Evolutionary conservation across 2,888 invertebrate genomes (phyloP), one percentile per base, ranked within the genome.

Genomic region (Apotomis betuletana): DNA sequence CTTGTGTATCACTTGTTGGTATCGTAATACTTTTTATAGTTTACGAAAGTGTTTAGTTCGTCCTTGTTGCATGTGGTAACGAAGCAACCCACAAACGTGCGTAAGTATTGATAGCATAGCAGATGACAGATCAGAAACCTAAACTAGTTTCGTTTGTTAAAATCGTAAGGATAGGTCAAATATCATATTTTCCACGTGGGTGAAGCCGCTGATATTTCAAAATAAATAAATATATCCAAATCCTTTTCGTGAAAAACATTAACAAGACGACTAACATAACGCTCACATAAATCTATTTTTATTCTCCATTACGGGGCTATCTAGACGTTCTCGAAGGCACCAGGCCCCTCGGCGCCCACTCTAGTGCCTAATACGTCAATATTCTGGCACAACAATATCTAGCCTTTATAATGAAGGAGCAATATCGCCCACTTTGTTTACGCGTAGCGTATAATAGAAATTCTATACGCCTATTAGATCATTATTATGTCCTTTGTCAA

Each of bases 271-370:
- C 52, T 63, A 58, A 63, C 52, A 63, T 38, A 52, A 61, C 15
- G 3, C 38, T 55, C 46, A 12, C 67, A 58, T 68, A 63, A 68
- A 72, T 72, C 58, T 58, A 52, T 68, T 68, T 67, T 72, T 59
- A 63, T 72, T 54, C 52, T 58, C 67, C 58, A 72, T 68, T 72
- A 62, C n/a, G 62, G 61, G 38, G 27, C 41, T 67, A 83, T 85
- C 84, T 86, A 85, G 82, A 80, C 78, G 77, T 76, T 76, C 70
- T 64, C 77, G 77, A 78, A 80, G 79, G 76, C 76, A 78, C 79
- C 81, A 83, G 84, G 81, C 80, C 80, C 74, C 59, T 44, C 73
- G 87, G 86, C 87, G 86, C 84, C 86, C 74, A 73, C 77, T 74
- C 75, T 59, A 63, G 13, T 51, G 57, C 69, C 78, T 78, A 77